Percentiles rank a stretch among this genome's conserved stretches.
These are phyloP conservation scores for Celastrina argiolus DNA, from an alignment of 2,888 invertebrate species.

Conservation along the genomic window DNA sequence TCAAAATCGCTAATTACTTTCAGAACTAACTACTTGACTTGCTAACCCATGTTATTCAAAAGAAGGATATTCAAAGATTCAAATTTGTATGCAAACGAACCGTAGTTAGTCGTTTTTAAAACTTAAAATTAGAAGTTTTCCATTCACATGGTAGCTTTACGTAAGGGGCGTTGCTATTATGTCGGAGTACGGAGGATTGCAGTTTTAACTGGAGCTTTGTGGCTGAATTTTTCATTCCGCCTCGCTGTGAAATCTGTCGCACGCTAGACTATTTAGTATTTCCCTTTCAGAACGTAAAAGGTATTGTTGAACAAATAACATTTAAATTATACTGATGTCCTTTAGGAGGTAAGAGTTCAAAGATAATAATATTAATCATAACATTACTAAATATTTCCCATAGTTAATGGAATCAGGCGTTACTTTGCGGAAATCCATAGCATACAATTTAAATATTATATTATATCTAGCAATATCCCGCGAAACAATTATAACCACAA, in stretches of 20 bases:
- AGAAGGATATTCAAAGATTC: neutral
- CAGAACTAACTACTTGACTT: too few species aligned
- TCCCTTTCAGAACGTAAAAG: slow-evolving; percentile 16
- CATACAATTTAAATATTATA: too few species aligned
- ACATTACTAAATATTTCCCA: too few species aligned
- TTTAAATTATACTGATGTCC: neutral
- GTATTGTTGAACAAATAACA: neutral
- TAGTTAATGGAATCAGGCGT: too few species aligned
- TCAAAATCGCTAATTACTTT: too few species aligned
- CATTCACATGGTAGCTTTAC: neutral
- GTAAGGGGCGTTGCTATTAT: slow-evolving; percentile 9
- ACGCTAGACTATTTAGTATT: slow-evolving; percentile 15
- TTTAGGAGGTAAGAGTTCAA: too few species aligned
- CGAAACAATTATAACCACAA: too few species aligned
- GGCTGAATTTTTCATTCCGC: slow-evolving; percentile 21
- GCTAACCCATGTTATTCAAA: too few species aligned
- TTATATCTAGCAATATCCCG: too few species aligned
- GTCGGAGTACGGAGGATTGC: slow-evolving; percentile 12
- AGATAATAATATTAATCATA: too few species aligned
- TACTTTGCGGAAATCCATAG: too few species aligned
- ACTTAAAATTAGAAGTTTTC: neutral
- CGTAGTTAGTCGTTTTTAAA: neutral
- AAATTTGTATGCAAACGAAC: neutral
- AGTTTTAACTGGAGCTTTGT: slow-evolving; percentile 21
- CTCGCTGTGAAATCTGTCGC: slow-evolving; percentile 19